Percentiles rank a stretch among this genome's conserved stretches.
These are phyloP conservation scores for Gryon sp. DNA, from an alignment of 1,140 invertebrate species.

Conservation along the genomic window DNA sequence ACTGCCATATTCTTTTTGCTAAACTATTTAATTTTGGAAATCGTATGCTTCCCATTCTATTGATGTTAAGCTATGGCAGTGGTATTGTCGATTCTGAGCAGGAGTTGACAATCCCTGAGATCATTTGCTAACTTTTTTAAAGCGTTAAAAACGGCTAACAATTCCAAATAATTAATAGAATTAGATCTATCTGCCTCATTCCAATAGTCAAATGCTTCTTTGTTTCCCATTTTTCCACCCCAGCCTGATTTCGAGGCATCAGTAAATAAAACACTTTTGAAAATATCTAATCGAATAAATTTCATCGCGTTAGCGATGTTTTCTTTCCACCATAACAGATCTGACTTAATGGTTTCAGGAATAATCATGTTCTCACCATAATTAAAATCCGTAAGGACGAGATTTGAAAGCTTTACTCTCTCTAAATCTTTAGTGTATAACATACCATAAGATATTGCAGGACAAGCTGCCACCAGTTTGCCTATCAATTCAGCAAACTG, in stretches of 20 bases:
- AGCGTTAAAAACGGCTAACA: constrained; percentile 18
- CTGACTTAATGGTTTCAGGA: background rate
- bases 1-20: constrained; percentile 2
- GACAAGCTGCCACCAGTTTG: constrained; percentile 16
- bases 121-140: constrained; percentile 14
- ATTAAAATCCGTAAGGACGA: background rate
- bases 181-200: background rate
- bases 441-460: constrained; percentile 15
- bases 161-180: constrained; percentile 39
- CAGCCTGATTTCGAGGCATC: constrained; percentile 37
- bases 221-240: background rate
- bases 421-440: constrained; percentile 39
- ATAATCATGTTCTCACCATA: background rate
- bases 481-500: constrained; percentile 20
- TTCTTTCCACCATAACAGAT: constrained; percentile 6
- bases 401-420: constrained; percentile 1
- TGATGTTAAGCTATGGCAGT: constrained; percentile 31
- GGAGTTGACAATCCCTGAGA: constrained; percentile 1
- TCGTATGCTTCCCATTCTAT: constrained; percentile 7
- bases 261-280: constrained; percentile 11
- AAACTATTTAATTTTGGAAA: constrained; percentile 4
- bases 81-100: constrained; percentile 30
- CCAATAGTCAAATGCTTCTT: constrained; percentile 31
- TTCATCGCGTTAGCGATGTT: background rate
- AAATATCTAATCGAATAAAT: background rate